A percentile compares a stretch with the other conserved stretches of the same genome.
phyloP scores from a whole-genome alignment of 2,797 vertebrate species.

The Manis javanica region DNA sequence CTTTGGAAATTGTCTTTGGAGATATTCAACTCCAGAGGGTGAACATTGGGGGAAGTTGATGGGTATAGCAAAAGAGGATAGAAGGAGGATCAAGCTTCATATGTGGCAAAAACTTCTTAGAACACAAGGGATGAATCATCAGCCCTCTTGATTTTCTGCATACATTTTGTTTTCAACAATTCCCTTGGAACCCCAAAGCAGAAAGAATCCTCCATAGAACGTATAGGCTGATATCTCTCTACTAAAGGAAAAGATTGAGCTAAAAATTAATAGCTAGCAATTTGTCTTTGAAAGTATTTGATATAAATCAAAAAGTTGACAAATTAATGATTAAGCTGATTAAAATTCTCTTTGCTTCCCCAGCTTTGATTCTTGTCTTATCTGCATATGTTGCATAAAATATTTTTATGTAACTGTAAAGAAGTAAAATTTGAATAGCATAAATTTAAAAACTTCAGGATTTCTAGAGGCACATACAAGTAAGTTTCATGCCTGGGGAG shows the following conservation, averaged over 20 bases:
- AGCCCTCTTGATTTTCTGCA: not conserved
- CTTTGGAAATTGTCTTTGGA: not conserved
- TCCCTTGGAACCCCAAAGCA: not conserved
- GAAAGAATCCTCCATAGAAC: not conserved
- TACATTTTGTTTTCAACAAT: conserved; percentile 11
- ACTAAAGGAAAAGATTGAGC: not conserved
- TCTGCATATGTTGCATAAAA: conserved; percentile 66
- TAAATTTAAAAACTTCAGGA: conserved; percentile 42
- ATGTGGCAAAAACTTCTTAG: not conserved
- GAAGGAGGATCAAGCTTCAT: not conserved
- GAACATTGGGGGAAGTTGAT: not conserved
- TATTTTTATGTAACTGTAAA: conserved; percentile 53
- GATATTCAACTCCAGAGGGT: not conserved
- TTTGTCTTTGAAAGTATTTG: conserved; percentile 41
- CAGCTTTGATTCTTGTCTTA: conserved; percentile 44
- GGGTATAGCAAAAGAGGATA: not conserved
- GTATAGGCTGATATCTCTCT: not conserved
- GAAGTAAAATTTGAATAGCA: conserved; percentile 50
- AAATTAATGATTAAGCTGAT: conserved; percentile 40
- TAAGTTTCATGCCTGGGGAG: not conserved
- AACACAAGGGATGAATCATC: not conserved
- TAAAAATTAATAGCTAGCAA: conserved; percentile 24
- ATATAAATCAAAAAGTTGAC: conserved; percentile 37
- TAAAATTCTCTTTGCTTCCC: conserved; percentile 55
- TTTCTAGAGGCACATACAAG: not conserved